Conservation (phyloP, 2,113 vertebrate genomes). For the Notothenia coriiceps region DNA sequence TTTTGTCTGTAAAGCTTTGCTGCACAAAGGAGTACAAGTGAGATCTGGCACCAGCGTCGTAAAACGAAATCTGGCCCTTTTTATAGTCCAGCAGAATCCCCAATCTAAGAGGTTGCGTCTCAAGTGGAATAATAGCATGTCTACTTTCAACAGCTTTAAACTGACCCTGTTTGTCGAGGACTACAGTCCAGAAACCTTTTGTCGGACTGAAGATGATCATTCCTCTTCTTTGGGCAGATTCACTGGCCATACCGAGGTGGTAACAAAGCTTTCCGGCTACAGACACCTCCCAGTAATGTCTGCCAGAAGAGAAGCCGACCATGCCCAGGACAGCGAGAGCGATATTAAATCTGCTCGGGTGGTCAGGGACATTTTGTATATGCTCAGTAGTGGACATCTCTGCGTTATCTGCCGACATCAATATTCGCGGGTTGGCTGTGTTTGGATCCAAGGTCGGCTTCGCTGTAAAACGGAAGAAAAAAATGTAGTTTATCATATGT, state of each 20-base stretch:
- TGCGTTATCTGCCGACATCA: constrained; percentile 37
- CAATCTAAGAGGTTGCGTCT: neutral
- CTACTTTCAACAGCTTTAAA: neutral
- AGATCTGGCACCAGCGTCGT: constrained; percentile 40
- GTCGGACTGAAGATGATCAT: fast-evolving
- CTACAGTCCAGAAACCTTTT: constrained; percentile 65
- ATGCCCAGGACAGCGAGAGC: constrained; percentile 43
- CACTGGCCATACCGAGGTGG: constrained; percentile 65
- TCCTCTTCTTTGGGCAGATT: constrained; percentile 60
- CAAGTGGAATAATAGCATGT: fast-evolving
- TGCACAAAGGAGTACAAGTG: constrained; percentile 57
- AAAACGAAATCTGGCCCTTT: constrained; percentile 60
- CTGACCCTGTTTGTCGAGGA: constrained; percentile 30
- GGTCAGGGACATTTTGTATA: neutral
- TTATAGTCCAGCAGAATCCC: constrained; percentile 70
- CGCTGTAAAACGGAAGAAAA: constrained; percentile 53
- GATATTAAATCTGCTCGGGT: constrained; percentile 55
- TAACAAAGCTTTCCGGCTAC: constrained; percentile 57
- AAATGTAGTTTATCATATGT: constrained; percentile 3
- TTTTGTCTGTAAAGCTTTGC: constrained; percentile 28
- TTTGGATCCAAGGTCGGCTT: constrained; percentile 44
- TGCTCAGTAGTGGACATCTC: neutral
- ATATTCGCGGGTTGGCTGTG: constrained; percentile 60
- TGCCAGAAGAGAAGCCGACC: constrained; percentile 54
- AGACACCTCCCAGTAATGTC: constrained; percentile 76